Percentiles rank a stretch among this genome's conserved stretches.
These are phyloP conservation scores for Agrotis puta DNA, from an alignment of 2,888 invertebrate species.

Conservation along the genomic window DNA sequence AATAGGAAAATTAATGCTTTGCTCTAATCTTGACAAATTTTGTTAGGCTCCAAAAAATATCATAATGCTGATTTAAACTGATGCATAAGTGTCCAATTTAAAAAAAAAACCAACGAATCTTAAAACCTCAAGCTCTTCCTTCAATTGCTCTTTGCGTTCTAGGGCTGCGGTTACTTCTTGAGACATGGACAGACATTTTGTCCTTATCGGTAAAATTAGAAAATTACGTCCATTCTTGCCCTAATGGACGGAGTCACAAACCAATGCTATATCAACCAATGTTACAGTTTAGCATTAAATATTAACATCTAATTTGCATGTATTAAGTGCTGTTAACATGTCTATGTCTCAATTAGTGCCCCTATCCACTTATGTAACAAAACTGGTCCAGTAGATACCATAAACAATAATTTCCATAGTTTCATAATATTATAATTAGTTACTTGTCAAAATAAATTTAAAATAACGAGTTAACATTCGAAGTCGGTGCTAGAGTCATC, in stretches of 20 bases:
- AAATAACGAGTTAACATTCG: constrained; percentile 20
- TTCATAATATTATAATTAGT: constrained; percentile 44
- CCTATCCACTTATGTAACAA: constrained; percentile 43
- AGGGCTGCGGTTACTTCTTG: too few species aligned
- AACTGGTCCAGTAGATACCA: constrained; percentile 30
- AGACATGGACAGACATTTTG: too few species aligned
- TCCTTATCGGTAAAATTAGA: too few species aligned
- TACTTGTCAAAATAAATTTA: constrained; percentile 45
- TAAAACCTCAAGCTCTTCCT: too few species aligned
- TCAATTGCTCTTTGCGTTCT: too few species aligned
- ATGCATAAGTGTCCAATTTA: neutral
- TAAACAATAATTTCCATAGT: constrained; percentile 37
- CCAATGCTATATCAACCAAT: constrained; percentile 12
- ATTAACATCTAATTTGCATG: constrained; percentile 52
- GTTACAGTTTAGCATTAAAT: constrained; percentile 18
- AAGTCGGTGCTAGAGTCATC: constrained; percentile 22
- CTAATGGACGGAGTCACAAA: neutral
- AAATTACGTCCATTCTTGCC: neutral
- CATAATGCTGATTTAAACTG: neutral
- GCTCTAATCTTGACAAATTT: neutral
- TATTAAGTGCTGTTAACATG: constrained; percentile 14
- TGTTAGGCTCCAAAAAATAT: neutral
- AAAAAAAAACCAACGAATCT: neutral
- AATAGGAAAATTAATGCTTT: neutral
- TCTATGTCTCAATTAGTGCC: constrained; percentile 45